A percentile compares a stretch with the other conserved stretches of the same genome.
These are phyloP conservation scores for Cephus pulcher DNA, from an alignment of 2,888 invertebrate species.

Conservation along the genomic window DNA sequence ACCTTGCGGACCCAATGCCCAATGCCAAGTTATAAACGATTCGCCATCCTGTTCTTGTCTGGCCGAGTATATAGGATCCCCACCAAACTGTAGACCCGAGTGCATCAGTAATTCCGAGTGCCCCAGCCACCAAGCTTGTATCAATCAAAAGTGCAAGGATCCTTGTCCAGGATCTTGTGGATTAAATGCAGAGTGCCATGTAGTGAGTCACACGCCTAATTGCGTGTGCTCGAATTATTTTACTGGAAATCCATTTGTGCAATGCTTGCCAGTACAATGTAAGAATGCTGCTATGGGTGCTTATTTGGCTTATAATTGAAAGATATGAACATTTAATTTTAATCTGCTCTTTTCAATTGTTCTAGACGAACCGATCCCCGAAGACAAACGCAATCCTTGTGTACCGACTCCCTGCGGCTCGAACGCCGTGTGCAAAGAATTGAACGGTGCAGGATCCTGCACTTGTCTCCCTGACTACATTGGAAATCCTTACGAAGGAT, in stretches of 20 bases:
- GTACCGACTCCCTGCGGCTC: conserved; percentile 84
- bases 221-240: conserved; percentile 71
- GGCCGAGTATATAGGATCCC: conserved; percentile 72
- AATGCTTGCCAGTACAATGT: conserved; percentile 49
- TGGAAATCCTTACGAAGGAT: conserved; percentile 76
- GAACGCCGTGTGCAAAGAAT: conserved; percentile 83
- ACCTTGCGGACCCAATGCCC: conserved; percentile 76
- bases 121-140: conserved; percentile 75
- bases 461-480: conserved; percentile 76
- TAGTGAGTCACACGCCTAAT: conserved; percentile 72
- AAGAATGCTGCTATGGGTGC: conserved; percentile 6
- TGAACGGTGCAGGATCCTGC: conserved; percentile 81
- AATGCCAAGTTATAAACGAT: conserved; percentile 70
- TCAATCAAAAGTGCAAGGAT: conserved; percentile 78
- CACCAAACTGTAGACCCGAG: conserved; percentile 78
- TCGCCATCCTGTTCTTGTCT: conserved; percentile 73
- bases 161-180: conserved; percentile 78
- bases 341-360: conserved; percentile 14
- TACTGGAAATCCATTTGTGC: conserved; percentile 72
- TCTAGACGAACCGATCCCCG: conserved; percentile 35
- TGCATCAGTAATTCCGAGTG: conserved; percentile 80
- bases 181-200: conserved; percentile 75
- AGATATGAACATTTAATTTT: conserved; percentile 1
- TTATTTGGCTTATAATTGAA: neutral
- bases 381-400: conserved; percentile 71